Evolutionary conservation across 2,797 vertebrate genomes (phyloP).

Genomic region (Fistularia tabacaria): DNA sequence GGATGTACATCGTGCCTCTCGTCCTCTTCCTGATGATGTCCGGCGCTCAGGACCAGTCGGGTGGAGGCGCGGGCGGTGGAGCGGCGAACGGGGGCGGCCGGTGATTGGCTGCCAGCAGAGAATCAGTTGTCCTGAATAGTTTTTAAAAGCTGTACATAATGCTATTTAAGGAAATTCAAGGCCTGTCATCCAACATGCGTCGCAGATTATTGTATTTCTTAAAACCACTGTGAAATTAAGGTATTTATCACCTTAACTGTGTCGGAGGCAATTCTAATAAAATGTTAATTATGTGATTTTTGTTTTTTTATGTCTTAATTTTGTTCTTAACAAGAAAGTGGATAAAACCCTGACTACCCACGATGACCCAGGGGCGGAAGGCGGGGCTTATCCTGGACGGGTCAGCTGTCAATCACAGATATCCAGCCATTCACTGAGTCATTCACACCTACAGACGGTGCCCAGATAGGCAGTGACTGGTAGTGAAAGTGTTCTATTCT

Average conservation of each 20-base stretch:
- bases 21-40: slow-evolving; percentile 97
- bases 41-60: slow-evolving; percentile 87
- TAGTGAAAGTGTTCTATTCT: no score
- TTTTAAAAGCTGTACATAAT: slow-evolving; percentile 65
- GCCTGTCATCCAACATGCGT: slow-evolving; percentile 1
- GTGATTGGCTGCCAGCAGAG: slow-evolving; percentile 35
- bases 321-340: no score
- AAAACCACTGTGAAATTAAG: slow-evolving; percentile 62
- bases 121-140: slow-evolving; percentile 3
- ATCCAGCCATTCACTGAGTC: no score
- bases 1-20: slow-evolving; percentile 95
- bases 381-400: no score
- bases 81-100: slow-evolving; percentile 76
- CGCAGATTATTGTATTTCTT: slow-evolving; percentile 46
- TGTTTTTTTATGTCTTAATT: no score
- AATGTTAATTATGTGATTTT: no score
- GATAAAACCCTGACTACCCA: no score
- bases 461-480: no score
- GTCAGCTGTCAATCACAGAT: no score
- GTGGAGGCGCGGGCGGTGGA: slow-evolving; percentile 79
- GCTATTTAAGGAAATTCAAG: slow-evolving; percentile 37
- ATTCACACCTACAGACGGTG: no score
- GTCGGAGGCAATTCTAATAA: not conserved
- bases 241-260: slow-evolving; percentile 65
- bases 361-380: no score